Evolutionary conservation across 1,140 invertebrate genomes (phyloP).

Genomic region (Polypedilum pembai): DNA sequence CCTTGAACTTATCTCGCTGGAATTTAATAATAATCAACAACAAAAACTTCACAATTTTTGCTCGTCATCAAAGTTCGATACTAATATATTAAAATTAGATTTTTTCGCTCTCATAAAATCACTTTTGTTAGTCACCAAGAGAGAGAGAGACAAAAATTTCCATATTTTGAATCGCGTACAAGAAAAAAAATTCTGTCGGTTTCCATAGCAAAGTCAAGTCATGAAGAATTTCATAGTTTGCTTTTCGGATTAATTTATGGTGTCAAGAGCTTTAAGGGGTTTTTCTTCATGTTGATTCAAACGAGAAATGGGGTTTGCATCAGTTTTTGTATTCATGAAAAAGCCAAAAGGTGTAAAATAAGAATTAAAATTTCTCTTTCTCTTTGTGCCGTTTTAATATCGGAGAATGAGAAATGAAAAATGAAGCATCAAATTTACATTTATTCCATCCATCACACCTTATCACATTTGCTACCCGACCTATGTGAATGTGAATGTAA

Average conservation of each 20-base stretch:
- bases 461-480: no score
- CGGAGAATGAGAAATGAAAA: no score
- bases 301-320: background rate
- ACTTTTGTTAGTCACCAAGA: background rate
- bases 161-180: background rate
- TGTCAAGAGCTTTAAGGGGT: slow-evolving; percentile 1
- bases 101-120: background rate
- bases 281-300: background rate
- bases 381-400: no score
- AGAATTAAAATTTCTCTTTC: no score
- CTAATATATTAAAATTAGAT: slow-evolving; percentile 11
- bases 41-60: background rate
- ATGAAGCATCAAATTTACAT: no score
- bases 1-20: no score
- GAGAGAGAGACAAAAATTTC: background rate
- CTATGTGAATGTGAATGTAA: no score
- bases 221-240: slow-evolving; percentile 23
- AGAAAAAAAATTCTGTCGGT: background rate
- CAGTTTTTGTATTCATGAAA: background rate
- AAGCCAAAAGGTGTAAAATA: background rate
- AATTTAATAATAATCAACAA: background rate
- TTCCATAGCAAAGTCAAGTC: background rate
- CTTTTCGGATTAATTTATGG: slow-evolving; percentile 24
- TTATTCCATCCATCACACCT: no score
- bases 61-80: background rate